A percentile compares a stretch with the other conserved stretches of the same genome.
Conservation (phyloP, 1,140 invertebrate genomes). For the Tetramorium parvispinum region DNA sequence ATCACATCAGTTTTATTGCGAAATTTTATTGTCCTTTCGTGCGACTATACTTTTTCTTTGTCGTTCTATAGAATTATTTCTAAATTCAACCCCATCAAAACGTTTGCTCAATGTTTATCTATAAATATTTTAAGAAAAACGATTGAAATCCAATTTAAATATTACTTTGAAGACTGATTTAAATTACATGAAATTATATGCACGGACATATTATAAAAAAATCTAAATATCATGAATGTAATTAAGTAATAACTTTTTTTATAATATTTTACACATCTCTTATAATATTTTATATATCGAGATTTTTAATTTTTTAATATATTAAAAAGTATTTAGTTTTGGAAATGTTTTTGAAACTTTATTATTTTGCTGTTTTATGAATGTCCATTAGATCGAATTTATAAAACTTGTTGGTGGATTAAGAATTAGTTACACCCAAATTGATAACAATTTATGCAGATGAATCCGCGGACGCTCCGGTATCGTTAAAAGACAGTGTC, state of each 20-base stretch:
- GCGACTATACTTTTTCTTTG: background rate
- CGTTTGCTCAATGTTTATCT: background rate
- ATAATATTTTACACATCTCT: background rate
- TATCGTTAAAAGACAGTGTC: too few species aligned
- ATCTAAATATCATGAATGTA: background rate
- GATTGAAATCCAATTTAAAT: background rate
- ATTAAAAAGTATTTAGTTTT: background rate
- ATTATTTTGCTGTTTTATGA: background rate
- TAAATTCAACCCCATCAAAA: background rate
- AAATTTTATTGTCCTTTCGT: constrained; percentile 4
- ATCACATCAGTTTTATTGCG: background rate
- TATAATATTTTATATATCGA: background rate
- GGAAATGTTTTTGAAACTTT: background rate
- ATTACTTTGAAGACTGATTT: background rate
- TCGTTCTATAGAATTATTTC: background rate
- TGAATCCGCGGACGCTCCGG: background rate
- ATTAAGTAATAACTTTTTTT: constrained; percentile 7
- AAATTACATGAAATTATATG: background rate
- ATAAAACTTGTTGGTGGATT: background rate
- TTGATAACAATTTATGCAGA: background rate
- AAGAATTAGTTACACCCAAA: constrained; percentile 7
- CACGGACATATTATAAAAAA: background rate
- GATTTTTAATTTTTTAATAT: background rate
- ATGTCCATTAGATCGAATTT: background rate
- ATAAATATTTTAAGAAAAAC: background rate